Evolutionary conservation across 1,140 invertebrate species (phyloP).

Genomic region (Pseudomyrmex concolor): DNA sequence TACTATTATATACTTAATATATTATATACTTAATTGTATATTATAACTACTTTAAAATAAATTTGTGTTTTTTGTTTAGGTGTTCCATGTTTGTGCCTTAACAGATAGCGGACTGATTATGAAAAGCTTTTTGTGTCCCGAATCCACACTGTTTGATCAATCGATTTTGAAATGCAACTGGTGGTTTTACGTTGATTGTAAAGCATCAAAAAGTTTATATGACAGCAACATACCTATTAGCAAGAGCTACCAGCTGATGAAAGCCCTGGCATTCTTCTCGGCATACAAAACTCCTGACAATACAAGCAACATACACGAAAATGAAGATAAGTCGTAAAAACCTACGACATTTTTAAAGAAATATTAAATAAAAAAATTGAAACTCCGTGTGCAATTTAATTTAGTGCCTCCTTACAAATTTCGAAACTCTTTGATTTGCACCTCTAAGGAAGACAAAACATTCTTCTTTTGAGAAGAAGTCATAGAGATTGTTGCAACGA

Average conservation of each 20-base stretch:
- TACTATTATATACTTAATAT: no score
- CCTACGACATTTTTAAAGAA: no score
- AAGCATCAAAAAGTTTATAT: slow-evolving; percentile 91
- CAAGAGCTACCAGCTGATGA: slow-evolving; percentile 96
- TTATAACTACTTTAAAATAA: neutral
- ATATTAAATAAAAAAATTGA: no score
- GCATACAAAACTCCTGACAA: slow-evolving; percentile 89
- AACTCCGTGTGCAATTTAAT: no score
- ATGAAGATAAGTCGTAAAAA: no score
- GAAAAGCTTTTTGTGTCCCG: slow-evolving; percentile 95
- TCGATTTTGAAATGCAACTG: slow-evolving; percentile 96
- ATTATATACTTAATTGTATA: neutral
- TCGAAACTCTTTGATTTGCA: no score
- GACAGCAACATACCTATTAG: slow-evolving; percentile 95
- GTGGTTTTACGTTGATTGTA: slow-evolving; percentile 96
- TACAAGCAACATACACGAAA: slow-evolving; percentile 49
- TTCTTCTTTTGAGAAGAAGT: no score
- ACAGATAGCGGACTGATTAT: slow-evolving; percentile 94
- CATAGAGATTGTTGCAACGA: no score
- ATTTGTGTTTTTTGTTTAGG: slow-evolving; percentile 84
- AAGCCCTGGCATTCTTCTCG: slow-evolving; percentile 94
- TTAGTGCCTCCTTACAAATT: no score
- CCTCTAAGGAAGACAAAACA: no score
- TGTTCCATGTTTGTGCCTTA: slow-evolving; percentile 95
- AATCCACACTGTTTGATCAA: slow-evolving; percentile 95